These are phyloP conservation scores for Cecropterus lyciades DNA, from an alignment of 1,140 invertebrate species.

Conservation along the genomic window DNA sequence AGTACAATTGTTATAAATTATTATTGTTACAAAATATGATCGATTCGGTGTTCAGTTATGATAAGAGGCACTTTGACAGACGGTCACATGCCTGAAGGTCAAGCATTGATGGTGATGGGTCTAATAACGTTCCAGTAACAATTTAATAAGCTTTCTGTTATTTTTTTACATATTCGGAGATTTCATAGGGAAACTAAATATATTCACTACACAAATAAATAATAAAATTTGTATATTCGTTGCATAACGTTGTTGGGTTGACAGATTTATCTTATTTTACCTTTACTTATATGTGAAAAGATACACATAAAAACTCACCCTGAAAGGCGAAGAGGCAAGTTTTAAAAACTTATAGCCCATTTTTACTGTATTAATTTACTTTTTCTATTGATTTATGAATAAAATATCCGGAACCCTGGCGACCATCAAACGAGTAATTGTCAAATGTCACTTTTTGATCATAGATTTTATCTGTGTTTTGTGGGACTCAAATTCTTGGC, in stretches of 20 bases:
- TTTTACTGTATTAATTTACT: slow-evolving; percentile 37
- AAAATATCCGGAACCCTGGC: slow-evolving; percentile 61
- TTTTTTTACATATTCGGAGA: background rate
- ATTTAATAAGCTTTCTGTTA: background rate
- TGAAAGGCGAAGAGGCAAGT: slow-evolving; percentile 64
- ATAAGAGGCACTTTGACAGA: slow-evolving; percentile 39
- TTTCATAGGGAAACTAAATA: background rate
- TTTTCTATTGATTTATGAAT: slow-evolving; percentile 42
- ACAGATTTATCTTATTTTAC: slow-evolving; percentile 16
- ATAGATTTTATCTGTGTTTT: too few relatives aligned
- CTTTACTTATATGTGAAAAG: background rate
- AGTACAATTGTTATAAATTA: too few relatives aligned
- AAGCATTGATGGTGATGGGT: slow-evolving; percentile 40
- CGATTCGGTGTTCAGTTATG: background rate
- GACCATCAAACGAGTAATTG: slow-evolving; percentile 50
- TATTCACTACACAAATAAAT: slow-evolving; percentile 51
- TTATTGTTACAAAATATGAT: background rate
- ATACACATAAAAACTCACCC: slow-evolving; percentile 56
- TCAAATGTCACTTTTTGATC: slow-evolving; percentile 38
- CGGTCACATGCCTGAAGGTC: slow-evolving; percentile 80
- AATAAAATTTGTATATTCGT: slow-evolving; percentile 28
- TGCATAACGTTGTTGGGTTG: slow-evolving; percentile 50
- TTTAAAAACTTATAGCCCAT: slow-evolving; percentile 78
- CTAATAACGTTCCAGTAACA: background rate
- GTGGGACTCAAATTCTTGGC: slow-evolving; percentile 13